Evolutionary conservation across 2,888 invertebrate genomes (phyloP).

Genomic region (Leptinotarsa peninsularis): DNA sequence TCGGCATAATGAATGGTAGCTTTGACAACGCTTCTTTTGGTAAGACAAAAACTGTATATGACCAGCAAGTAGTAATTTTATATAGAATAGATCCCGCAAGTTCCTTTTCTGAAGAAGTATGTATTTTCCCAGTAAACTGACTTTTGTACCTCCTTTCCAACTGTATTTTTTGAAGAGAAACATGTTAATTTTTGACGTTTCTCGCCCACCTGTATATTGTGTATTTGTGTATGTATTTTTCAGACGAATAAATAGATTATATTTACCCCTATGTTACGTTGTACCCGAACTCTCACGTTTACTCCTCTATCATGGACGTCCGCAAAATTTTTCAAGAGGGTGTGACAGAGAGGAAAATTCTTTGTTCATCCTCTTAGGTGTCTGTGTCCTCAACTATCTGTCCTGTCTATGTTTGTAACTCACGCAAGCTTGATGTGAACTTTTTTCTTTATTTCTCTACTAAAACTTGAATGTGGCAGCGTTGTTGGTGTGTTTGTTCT

Average conservation of each 20-base stretch:
- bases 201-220: conserved; percentile 59
- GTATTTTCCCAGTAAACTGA: conserved; percentile 26
- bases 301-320: conserved; percentile 15
- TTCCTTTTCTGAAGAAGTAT: conserved; percentile 18
- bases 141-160: conserved; percentile 32
- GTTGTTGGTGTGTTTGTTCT: conserved; percentile 3
- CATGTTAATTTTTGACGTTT: conserved; percentile 58
- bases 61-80: conserved; percentile 39
- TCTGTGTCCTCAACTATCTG: conserved; percentile 31
- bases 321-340: conserved; percentile 4
- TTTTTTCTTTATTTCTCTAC: conserved; percentile 13
- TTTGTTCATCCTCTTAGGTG: conserved; percentile 6
- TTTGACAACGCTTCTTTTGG: conserved; percentile 25
- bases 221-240: conserved; percentile 61
- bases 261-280: conserved; percentile 49
- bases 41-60: conserved; percentile 40
- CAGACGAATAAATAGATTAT: conserved; percentile 47
- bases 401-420: conserved; percentile 39
- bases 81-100: conserved; percentile 21
- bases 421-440: conserved; percentile 22
- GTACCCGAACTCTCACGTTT: conserved; percentile 31
- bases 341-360: background rate
- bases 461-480: conserved; percentile 6
- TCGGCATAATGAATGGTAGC: conserved; percentile 25
- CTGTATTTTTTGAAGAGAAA: conserved; percentile 52